phyloP scores from a whole-genome alignment of 1,140 invertebrate genomes.

The Diorhabda carinulata region DNA sequence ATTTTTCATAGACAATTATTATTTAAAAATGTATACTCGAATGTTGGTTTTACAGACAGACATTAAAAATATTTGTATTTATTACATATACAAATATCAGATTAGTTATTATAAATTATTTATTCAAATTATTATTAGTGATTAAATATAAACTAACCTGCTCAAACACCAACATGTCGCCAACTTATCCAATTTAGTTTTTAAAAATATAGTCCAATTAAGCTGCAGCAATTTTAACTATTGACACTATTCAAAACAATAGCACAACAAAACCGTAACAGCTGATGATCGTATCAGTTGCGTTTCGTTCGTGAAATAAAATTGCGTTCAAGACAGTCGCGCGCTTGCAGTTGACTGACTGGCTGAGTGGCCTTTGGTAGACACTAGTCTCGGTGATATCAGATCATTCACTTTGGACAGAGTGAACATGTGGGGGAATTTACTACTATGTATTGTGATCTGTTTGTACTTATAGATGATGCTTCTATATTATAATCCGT shows the following conservation, averaged over 20 bases:
- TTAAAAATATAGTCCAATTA: neutral
- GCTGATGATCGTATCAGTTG: slow-evolving; percentile 16
- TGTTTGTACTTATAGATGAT: neutral
- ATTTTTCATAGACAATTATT: too few relatives aligned
- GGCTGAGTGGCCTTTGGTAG: slow-evolving; percentile 8
- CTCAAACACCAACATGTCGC: slow-evolving; percentile 18
- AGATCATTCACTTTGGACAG: slow-evolving; percentile 20
- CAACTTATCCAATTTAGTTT: neutral
- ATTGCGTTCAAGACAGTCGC: slow-evolving; percentile 1
- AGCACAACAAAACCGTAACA: slow-evolving; percentile 17
- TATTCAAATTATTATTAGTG: neutral
- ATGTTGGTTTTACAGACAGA: too few relatives aligned
- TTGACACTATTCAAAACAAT: slow-evolving; percentile 1
- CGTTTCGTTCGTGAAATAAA: neutral
- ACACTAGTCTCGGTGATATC: slow-evolving; percentile 16
- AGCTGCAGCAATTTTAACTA: neutral
- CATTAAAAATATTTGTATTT: too few relatives aligned
- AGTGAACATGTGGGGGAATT: slow-evolving; percentile 7
- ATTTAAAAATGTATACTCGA: too few relatives aligned
- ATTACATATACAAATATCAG: too few relatives aligned
- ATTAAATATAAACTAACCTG: slow-evolving; percentile 11
- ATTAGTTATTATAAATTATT: too few relatives aligned
- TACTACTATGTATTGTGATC: neutral
- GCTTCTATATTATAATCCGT: neutral
- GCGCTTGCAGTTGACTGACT: slow-evolving; percentile 10